A percentile compares a stretch with the other conserved stretches of the same genome.
Conservation (phyloP, 2,888 invertebrate species). For the Cyclophora albipunctata region DNA sequence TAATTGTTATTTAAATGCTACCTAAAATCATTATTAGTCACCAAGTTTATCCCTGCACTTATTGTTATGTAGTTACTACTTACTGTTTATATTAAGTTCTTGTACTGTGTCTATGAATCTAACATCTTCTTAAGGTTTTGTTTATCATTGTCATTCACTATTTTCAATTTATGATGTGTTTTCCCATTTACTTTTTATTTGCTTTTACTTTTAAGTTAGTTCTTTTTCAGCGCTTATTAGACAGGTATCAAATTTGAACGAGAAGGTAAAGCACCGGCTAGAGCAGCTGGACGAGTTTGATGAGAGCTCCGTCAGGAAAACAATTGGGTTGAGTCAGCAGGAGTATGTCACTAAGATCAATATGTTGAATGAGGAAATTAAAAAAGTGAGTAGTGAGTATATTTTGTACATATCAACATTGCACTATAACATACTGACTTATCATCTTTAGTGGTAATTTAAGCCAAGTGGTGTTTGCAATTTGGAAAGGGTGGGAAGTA, state of each 20-base stretch:
- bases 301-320: constrained; percentile 89
- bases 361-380: constrained; percentile 92
- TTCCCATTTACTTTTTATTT: constrained; percentile 29
- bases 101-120: too few relatives aligned
- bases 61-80: too few relatives aligned
- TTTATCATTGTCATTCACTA: too few relatives aligned
- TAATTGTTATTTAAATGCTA: constrained; percentile 2
- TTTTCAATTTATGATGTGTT: too few relatives aligned
- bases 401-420: not conserved
- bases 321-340: constrained; percentile 92
- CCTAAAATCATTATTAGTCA: too few relatives aligned
- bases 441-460: too few relatives aligned
- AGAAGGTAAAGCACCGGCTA: constrained; percentile 91
- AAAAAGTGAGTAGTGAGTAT: constrained; percentile 68
- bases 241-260: constrained; percentile 86
- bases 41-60: too few relatives aligned
- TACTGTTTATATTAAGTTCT: too few relatives aligned
- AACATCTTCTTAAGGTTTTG: too few relatives aligned
- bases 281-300: constrained; percentile 97
- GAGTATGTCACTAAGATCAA: constrained; percentile 93
- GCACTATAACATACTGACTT: too few relatives aligned
- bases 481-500: too few relatives aligned
- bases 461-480: too few relatives aligned
- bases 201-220: constrained; percentile 61
- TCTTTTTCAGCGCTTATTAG: constrained; percentile 82